phyloP scores from a whole-genome alignment of 2,888 invertebrate species.

The Lingula anatina region DNA sequence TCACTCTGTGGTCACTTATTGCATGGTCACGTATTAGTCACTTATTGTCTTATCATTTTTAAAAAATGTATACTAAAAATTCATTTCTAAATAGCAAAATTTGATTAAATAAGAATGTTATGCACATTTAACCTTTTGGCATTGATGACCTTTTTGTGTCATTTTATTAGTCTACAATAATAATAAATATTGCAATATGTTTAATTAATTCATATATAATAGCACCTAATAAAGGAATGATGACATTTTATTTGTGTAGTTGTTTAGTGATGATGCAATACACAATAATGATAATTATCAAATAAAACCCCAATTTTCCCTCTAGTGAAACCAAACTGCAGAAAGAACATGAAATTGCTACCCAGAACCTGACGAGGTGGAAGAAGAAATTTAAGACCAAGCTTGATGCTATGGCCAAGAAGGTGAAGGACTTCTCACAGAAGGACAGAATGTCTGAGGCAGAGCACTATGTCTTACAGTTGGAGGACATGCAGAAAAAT shows the following conservation, averaged over 20 bases:
- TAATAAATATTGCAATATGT: too few species aligned
- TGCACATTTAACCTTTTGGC: neutral
- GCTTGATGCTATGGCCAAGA: slow-evolving; percentile 26
- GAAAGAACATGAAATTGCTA: slow-evolving; percentile 44
- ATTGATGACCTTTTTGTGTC: too few species aligned
- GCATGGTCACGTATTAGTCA: too few species aligned
- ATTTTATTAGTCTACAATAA: too few species aligned
- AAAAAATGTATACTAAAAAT: too few species aligned
- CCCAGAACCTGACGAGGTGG: slow-evolving; percentile 34
- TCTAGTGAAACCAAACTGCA: slow-evolving; percentile 41
- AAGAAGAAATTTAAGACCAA: slow-evolving; percentile 32
- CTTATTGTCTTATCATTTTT: neutral
- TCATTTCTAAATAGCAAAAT: neutral
- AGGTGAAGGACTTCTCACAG: slow-evolving; percentile 39
- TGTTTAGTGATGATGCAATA: too few species aligned
- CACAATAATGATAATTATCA: too few species aligned
- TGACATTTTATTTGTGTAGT: too few species aligned
- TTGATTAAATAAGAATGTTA: neutral
- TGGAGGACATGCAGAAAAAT: slow-evolving; percentile 33
- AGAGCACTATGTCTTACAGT: slow-evolving; percentile 34
- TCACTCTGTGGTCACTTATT: too few species aligned
- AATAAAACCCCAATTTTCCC: too few species aligned
- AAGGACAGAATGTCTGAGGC: slow-evolving; percentile 49
- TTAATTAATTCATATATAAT: too few species aligned
- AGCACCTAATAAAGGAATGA: too few species aligned